Conservation (phyloP, 2,797 vertebrate genomes). For the Pseudocheirus occidentalis region DNA sequence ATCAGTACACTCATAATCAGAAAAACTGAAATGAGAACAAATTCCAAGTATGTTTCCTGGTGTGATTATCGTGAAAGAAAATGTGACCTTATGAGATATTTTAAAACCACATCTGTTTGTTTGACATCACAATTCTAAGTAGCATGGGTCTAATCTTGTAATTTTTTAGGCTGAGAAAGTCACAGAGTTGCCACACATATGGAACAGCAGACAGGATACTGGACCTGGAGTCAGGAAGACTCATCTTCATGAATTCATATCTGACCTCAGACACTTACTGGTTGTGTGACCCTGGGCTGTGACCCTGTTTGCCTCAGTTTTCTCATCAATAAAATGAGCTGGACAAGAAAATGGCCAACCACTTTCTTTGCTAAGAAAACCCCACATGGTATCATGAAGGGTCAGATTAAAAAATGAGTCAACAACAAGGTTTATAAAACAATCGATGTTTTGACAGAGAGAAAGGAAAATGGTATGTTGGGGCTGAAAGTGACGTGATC, state of each 20-base stretch:
- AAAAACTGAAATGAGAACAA: conserved; percentile 58
- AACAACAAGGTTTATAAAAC: background rate
- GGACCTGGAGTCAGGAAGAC: background rate
- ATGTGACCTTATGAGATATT: conserved; percentile 61
- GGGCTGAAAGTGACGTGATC: background rate
- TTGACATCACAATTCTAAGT: conserved; percentile 63
- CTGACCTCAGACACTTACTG: background rate
- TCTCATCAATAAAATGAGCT: background rate
- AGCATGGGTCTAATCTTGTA: conserved; percentile 74
- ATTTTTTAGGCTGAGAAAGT: conserved; percentile 39
- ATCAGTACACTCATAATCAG: conserved; percentile 48
- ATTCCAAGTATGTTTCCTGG: conserved; percentile 63
- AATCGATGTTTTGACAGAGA: conserved; percentile 6
- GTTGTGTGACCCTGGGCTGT: background rate
- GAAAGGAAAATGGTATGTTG: conserved; percentile 24
- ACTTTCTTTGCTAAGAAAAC: background rate
- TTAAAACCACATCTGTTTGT: conserved; percentile 61
- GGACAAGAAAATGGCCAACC: background rate
- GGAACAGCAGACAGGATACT: background rate
- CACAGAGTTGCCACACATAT: background rate
- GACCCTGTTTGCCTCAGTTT: background rate
- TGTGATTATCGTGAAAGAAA: conserved; percentile 58
- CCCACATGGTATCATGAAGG: background rate
- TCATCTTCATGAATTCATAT: background rate
- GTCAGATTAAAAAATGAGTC: background rate